Base-by-base conservation (phyloP, 1,140 invertebrate species). In the Bombus waltoni region DNA sequence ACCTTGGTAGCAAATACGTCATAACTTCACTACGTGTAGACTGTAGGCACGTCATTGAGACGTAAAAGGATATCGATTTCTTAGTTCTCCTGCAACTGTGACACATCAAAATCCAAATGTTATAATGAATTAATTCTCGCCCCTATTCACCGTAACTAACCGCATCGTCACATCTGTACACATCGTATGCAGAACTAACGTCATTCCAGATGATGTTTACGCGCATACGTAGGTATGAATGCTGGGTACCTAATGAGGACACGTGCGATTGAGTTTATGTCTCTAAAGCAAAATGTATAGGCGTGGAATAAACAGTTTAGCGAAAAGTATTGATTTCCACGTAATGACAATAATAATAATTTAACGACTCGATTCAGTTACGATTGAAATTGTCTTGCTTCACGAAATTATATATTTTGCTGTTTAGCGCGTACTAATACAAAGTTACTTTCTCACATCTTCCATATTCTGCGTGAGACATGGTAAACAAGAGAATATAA, bases 41-140 rank as follows among this genome's bases (percentile, higher is more conserved):
- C 68, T 8, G 47, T 53, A 53, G 28, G 4, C 10, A 88, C 70
- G 62, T 38, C 79, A 53, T 38, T n/a, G 53, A 84, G 72, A 62
- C 87, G 59, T 80, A 80, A 68, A 65, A 70, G 47, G 74, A 79
- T 88, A 89, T 89, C 80, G 88, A 89, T 89, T 89, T 86, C 87
- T 88, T 80, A 65, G 66, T 42, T 47, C 35, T 53, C 32, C 32
- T 44, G 57, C 65, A 80, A 78, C 74, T 3, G 62, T 82, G 62
- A 13, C 62, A 42, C 84, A 65, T 53, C 65, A 47, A 59, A 72
- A 53, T 88, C 10, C 59, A 66, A 72, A 57, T 74, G 40, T 85
- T 74, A 65, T 11, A 80, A 76, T 18, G 53, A 83, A 88, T 71
- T 72, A 25, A 88, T 13, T 70, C 18, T 11, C 25, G 28, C 15